Evolutionary conservation across 35 echinoderm and acorn worm genomes (phyloP).

Genomic region (Strongylocentrotus purpuratus): DNA sequence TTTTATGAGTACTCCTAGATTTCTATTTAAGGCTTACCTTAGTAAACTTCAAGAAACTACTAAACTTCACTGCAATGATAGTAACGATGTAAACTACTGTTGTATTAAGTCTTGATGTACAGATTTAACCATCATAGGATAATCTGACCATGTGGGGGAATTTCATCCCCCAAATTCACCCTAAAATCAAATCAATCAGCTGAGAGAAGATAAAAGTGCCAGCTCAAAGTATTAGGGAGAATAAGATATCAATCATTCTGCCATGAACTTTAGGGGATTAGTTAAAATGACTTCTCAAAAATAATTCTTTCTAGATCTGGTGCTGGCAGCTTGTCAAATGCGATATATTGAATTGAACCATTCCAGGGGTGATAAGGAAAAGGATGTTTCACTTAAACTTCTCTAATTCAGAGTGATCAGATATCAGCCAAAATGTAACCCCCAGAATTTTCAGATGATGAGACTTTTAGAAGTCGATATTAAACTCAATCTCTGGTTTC

Average conservation of each 20-base stretch:
- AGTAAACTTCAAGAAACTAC: background rate
- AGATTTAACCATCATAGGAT: background rate
- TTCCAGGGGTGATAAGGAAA: background rate
- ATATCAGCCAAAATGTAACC: background rate
- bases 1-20: background rate
- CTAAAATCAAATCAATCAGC: background rate
- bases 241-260: background rate
- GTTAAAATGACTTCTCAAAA: slow-evolving; percentile 12
- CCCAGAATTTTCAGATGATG: slow-evolving; percentile 29
- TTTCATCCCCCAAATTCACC: background rate
- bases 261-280: background rate
- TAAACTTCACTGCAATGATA: background rate
- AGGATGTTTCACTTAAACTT: slow-evolving; percentile 41
- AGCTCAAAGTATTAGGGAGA: background rate
- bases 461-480: background rate
- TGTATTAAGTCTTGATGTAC: background rate
- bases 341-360: background rate
- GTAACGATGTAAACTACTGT: background rate
- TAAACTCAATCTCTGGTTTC: background rate
- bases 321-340: slow-evolving; percentile 20
- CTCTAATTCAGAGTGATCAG: background rate
- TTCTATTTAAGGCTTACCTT: background rate
- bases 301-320: background rate
- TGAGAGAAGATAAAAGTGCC: background rate
- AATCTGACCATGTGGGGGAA: background rate